phyloP scores from a whole-genome alignment of 2,113 vertebrate species.

The Anoura caudifer region DNA sequence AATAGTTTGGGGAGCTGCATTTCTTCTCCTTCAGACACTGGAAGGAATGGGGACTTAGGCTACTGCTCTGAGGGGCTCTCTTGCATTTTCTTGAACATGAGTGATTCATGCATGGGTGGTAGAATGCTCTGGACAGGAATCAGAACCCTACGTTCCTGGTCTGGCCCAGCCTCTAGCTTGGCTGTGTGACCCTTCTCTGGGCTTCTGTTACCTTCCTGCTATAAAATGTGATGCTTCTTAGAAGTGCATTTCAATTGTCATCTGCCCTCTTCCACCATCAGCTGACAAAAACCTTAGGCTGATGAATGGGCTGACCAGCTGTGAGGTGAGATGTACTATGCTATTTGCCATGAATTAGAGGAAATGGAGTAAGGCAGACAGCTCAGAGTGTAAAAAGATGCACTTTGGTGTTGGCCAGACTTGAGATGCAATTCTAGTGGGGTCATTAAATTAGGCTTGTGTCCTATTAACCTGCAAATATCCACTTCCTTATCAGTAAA shows the following conservation, averaged over 20 bases:
- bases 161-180: background rate
- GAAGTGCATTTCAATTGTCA: background rate
- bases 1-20: background rate
- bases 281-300: background rate
- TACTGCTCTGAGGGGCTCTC: background rate
- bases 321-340: background rate
- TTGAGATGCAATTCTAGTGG: too few species aligned
- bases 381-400: background rate
- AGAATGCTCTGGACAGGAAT: background rate
- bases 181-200: background rate
- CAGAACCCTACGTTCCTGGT: background rate
- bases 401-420: background rate
- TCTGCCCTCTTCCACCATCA: background rate
- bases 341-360: background rate
- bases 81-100: background rate
- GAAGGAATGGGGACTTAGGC: background rate
- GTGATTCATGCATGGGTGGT: background rate
- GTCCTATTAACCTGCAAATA: too few species aligned
- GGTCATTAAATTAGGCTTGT: background rate
- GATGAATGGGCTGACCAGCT: background rate
- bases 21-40: background rate
- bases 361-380: background rate
- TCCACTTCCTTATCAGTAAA: background rate
- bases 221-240: background rate
- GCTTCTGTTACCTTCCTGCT: background rate